These are phyloP conservation scores for Kradibia gibbosae DNA, from an alignment of 1,140 invertebrate species.

Conservation along the genomic window DNA sequence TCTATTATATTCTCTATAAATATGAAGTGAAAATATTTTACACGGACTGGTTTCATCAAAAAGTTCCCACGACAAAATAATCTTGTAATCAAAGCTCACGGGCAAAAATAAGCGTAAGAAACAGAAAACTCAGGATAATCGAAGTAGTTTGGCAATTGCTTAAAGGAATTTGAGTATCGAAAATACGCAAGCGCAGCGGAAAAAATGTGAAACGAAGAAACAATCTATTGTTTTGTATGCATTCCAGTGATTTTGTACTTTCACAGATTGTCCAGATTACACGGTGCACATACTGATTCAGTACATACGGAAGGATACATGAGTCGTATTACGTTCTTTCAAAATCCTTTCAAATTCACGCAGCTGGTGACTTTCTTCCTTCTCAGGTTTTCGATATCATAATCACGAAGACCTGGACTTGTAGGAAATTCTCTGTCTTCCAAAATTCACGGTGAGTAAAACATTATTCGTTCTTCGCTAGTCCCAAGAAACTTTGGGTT, in stretches of 20 bases:
- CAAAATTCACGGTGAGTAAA: constrained; percentile 5
- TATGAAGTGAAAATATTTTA: no score
- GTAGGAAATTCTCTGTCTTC: neutral
- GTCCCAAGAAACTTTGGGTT: neutral
- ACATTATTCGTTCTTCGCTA: neutral
- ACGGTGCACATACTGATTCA: neutral
- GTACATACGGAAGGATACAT: neutral
- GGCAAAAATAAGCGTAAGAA: neutral
- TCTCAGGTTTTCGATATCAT: neutral
- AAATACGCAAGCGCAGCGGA: neutral
- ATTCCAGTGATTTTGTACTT: constrained; percentile 26
- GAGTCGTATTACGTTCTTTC: neutral
- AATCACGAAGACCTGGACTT: neutral
- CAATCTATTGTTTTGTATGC: constrained; percentile 49
- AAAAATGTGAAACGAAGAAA: neutral
- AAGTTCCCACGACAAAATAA: no score
- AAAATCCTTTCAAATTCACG: constrained; percentile 34
- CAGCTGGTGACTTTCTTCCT: neutral
- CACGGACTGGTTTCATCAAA: no score
- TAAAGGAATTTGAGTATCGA: neutral
- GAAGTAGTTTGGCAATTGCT: neutral
- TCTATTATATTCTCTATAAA: no score
- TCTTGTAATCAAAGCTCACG: neutral
- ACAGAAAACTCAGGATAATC: neutral
- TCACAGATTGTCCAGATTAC: neutral